Base-by-base conservation (phyloP, 2,113 vertebrate species). In the Lichenostomus cassidix region DNA sequence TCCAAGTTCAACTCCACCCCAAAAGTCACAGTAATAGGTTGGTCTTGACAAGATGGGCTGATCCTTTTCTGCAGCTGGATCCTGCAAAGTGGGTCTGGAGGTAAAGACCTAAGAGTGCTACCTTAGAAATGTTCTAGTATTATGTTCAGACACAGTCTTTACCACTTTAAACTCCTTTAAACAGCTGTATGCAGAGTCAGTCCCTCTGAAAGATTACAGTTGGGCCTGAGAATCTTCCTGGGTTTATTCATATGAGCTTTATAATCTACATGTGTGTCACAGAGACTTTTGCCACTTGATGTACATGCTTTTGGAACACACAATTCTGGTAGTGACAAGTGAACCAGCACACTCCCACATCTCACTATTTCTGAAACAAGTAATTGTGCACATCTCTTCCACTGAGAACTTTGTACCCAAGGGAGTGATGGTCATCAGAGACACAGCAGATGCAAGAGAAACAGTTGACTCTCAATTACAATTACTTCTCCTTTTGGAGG, bases 351-450 rank as follows among this genome's bases (percentile, higher is more conserved):
- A 49, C 14, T 90, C 33, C 24, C 46, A 39, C 2, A 0, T n/a
- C 95, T 93, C 80, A 65, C 39, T 49, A 6, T 76, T 96, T 92
- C 90, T 94, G 87, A 93, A 60, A 77, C 2, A 18, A 94, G 65
- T 56, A 55, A 56, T 21, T 53, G 44, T 55, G 58, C 58, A 74
- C 5, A 27, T 93, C 78, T 87, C 83, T 87, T 91, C 81, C 58
- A 70, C 31, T 67, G 65, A 29, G 27, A 71, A 46, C 56, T 59
- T 62, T 82, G 41, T 41, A 82, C 28, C 35, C 64, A 16, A 64
- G 24, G 41, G 44, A 87, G 20, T 17, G 68, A 58, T 31, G 21
- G 10, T 70, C 23, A 44, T 52, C 76, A 85, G 44, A 71, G 56
- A 49, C 11, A 76, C 18, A n/a, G 53, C 7, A 55, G 37, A 77